Evolutionary conservation across 2,797 vertebrate species (phyloP), one percentile per base, ranked within the genome.

Genomic region (Oryzias sinensis): DNA sequence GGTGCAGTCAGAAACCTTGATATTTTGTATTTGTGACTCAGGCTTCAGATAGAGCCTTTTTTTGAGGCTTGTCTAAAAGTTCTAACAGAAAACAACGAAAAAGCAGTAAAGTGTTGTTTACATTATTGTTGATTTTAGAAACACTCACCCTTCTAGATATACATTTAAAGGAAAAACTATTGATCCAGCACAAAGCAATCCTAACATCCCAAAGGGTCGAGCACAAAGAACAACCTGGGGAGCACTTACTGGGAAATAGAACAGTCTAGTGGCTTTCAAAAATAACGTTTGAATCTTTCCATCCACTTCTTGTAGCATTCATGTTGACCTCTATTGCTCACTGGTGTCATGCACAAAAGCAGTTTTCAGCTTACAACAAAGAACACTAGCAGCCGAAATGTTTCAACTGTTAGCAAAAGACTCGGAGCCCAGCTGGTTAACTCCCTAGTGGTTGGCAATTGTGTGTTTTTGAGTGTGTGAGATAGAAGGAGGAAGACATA

Each of bases 401-500:
- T 16, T n/a, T 47, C 29, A 18, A 9, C 11, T 41, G 20, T 45
- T 43, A 33, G 22, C 29, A 29, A 3, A n/a, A 4, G 43, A 41
- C 52, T 49, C 14, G 20, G n/a, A 49, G 52, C 37, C 15, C 25
- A 43, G 14, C 46, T 33, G 14, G 49, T 55, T 53, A 45, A 29
- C 37, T 48, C 37, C 33, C n/a, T 2, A 49, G 20, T 20, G 41
- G 43, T 33, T 13, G 43, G 18, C 16, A 24, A 33, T 24, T n/a
- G 14, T 43, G 16, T 46, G 50, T 70, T 45, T 72, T 13, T 42
- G 43, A 41, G 47, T 33, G 13, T 33, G 43, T 50, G 47, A 4
- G 14, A 37, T 41, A 13, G 20, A 53, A 29, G 43, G 63, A 17
- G 48, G 45, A 59, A 72, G 72, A 73, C 43, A 24, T 77, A 75